Base-by-base conservation (phyloP, 2,113 vertebrate species). In the Tonatia bakeri region DNA sequence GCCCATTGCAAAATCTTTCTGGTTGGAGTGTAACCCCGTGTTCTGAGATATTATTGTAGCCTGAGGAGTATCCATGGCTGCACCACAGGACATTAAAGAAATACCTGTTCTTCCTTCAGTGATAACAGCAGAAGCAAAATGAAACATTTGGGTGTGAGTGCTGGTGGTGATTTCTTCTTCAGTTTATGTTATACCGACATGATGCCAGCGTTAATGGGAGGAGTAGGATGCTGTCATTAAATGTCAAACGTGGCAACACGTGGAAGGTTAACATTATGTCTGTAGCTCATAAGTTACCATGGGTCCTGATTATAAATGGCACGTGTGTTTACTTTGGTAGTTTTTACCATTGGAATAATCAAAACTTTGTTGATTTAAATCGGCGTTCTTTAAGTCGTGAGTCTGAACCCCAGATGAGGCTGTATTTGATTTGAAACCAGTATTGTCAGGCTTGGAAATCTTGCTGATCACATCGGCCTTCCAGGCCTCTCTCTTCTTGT, bases 81-180 rank as follows among this genome's bases (percentile, higher is more conserved):
- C 65, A 26, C 1, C 31, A 28, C 28, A 50, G 76, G 9, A 84
- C 10, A 4, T 56, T 28, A 79, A 88, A 69, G 87, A 91, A 40
- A 91, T 54, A 69, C 47, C 20, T 26, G 12, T 43, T 93, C 85
- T 64, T 15, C 16, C 65, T 95, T 59, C 40, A 54, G 40, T 12
- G 40, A 36, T 76, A 50, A 70, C 61, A 56, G 33, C 61, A 43
- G 75, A 88, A 85, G 7, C 45, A 75, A 94, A 95, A 88, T 65
- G 43, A 10, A 80, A 36, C 22, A 33, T 87, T 93, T 80, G 59
- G 92, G 69, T 94, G 16, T 93, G 88, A 92, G n/a, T n/a, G 31
- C 26, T 64, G 75, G 31, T 47, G 47, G 45, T 86, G 50, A 82
- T 90, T 92, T 97, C n/a, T 91, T 75, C 59, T 80, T 93, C 90